These are phyloP conservation scores for Coluber constrictor DNA, from an alignment of 2,797 vertebrate species.

Conservation along the genomic window DNA sequence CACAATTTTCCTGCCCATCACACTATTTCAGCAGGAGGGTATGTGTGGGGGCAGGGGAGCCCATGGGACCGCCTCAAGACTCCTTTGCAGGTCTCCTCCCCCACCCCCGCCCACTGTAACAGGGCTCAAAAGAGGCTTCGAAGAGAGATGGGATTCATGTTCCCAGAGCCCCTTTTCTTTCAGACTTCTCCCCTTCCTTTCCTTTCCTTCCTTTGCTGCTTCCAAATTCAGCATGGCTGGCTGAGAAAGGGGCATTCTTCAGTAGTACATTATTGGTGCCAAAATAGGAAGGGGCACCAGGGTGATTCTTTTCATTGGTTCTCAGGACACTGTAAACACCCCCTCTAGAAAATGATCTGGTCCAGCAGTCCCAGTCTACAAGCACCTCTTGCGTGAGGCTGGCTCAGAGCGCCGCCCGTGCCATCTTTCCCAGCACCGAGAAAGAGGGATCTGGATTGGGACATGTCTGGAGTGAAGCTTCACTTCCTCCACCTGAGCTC, in stretches of 20 bases:
- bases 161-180: not conserved
- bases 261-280: not conserved
- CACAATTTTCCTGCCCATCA: not conserved
- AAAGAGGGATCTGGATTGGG: not conserved
- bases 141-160: not conserved
- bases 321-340: not conserved
- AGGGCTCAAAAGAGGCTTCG: not conserved
- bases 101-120: not conserved
- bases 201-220: not conserved
- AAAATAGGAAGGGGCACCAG: not conserved
- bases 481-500: not conserved
- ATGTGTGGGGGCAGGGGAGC: not conserved
- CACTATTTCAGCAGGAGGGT: not conserved
- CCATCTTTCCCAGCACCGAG: not conserved
- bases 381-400: not conserved
- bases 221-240: not conserved
- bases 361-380: not conserved
- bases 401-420: not conserved
- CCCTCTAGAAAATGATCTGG: not conserved
- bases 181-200: not conserved
- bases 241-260: not conserved
- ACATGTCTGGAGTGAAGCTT: not conserved
- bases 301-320: not conserved
- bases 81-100: not conserved
- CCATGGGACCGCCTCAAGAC: not conserved